Percentiles rank a stretch among this genome's conserved stretches.
phyloP scores from a whole-genome alignment of 2,888 invertebrate genomes.

The Eristalis tenax region DNA sequence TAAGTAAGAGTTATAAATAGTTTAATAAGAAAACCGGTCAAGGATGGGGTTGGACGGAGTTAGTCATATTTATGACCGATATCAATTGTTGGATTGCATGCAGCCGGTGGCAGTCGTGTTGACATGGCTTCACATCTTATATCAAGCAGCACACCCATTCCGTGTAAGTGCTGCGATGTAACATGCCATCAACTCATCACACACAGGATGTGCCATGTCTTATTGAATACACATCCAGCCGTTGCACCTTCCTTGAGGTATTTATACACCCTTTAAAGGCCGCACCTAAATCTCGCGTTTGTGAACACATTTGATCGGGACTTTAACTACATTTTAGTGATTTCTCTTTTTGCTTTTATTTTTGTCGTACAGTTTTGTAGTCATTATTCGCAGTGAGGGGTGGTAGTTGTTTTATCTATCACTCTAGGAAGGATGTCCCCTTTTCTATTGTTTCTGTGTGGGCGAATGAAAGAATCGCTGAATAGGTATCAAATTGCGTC shows the following conservation, averaged over 20 bases:
- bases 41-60: neutral
- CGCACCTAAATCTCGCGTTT: slow-evolving; percentile 58
- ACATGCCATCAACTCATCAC: slow-evolving; percentile 6
- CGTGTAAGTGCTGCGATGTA: neutral
- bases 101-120: neutral
- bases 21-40: neutral
- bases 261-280: slow-evolving; percentile 38
- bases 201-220: slow-evolving; percentile 26
- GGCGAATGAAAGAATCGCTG: no score
- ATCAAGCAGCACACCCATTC: slow-evolving; percentile 12
- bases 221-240: slow-evolving; percentile 49
- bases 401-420: neutral
- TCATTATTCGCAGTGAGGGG: neutral
- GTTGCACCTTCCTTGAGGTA: slow-evolving; percentile 32
- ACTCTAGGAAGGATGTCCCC: no score
- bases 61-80: neutral
- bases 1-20: neutral
- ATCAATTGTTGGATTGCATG: slow-evolving; percentile 29
- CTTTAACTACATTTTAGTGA: slow-evolving; percentile 8
- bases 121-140: neutral
- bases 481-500: no score
- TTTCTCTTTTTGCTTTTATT: slow-evolving; percentile 2
- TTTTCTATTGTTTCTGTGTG: no score
- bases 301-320: slow-evolving; percentile 6
- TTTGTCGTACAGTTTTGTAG: neutral